Percentiles rank a stretch among this genome's conserved stretches.
Evolutionary conservation across 2,888 invertebrate genomes (phyloP).

Genomic region (Orthonevra nobilis): DNA sequence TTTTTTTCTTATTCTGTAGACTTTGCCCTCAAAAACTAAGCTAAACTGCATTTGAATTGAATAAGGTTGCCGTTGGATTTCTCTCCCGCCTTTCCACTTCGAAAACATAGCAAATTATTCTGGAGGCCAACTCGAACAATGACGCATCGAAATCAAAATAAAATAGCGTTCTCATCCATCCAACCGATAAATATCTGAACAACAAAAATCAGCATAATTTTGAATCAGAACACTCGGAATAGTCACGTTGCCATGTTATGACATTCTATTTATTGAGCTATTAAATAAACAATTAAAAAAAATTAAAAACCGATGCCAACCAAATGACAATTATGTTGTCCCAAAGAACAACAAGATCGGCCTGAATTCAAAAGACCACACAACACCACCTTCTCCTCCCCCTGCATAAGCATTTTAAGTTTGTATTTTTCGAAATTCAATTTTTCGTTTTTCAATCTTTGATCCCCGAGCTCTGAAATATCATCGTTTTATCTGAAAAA

Average conservation of each 20-base stretch:
- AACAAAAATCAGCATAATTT: slow-evolving; percentile 30
- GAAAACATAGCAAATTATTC: slow-evolving; percentile 2
- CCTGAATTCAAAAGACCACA: too few species aligned
- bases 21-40: slow-evolving; percentile 14
- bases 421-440: too few species aligned
- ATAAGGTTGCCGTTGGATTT: too few species aligned
- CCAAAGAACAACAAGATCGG: not conserved
- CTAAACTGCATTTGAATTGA: slow-evolving; percentile 28
- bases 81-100: slow-evolving; percentile 9
- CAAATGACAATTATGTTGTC: slow-evolving; percentile 9
- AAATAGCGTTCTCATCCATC: slow-evolving; percentile 11
- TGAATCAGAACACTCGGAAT: not conserved
- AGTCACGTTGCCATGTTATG: slow-evolving; percentile 32
- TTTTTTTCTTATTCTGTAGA: slow-evolving; percentile 10
- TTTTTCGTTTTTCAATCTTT: slow-evolving; percentile 26
- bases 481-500: slow-evolving; percentile 29
- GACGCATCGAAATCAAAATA: slow-evolving; percentile 41
- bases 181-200: not conserved
- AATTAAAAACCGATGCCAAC: not conserved
- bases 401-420: too few species aligned
- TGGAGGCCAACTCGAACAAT: slow-evolving; percentile 45
- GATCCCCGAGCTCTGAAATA: slow-evolving; percentile 41
- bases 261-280: slow-evolving; percentile 12
- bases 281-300: slow-evolving; percentile 23
- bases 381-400: too few species aligned